Conservation (phyloP, 1,140 invertebrate species). For the Hyles vespertilio region DNA sequence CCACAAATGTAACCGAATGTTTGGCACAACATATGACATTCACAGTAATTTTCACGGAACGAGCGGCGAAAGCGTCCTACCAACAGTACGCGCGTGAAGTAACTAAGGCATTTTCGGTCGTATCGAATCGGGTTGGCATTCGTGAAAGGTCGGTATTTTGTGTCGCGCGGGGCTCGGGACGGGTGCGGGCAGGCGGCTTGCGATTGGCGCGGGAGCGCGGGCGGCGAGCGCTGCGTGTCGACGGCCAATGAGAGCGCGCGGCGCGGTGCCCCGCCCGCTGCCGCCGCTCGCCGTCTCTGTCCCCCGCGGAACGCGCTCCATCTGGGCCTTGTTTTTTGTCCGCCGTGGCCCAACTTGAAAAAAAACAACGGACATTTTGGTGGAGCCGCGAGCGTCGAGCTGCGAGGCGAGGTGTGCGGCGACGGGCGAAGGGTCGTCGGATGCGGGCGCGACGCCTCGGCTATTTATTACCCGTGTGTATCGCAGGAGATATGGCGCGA, state of each 20-base stretch:
- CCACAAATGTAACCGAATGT: not conserved
- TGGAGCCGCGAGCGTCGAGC: conserved; percentile 44
- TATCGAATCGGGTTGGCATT: conserved; percentile 68
- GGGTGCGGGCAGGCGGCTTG: conserved; percentile 18
- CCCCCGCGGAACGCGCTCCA: conserved; percentile 35
- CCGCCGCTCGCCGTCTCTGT: conserved; percentile 35
- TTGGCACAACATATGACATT: not conserved
- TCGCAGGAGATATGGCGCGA: conserved; percentile 51
- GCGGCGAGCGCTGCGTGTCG: conserved; percentile 56
- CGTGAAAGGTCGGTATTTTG: conserved; percentile 69
- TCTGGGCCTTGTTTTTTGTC: conserved; percentile 56
- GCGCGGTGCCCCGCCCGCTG: conserved; percentile 71
- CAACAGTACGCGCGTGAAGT: conserved; percentile 60
- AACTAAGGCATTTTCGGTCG: conserved; percentile 75
- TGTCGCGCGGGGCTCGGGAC: conserved; percentile 53
- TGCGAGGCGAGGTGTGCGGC: conserved; percentile 13
- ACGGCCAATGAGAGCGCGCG: conserved; percentile 48
- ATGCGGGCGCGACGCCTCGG: conserved; percentile 53
- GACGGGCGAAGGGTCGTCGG: conserved; percentile 50
- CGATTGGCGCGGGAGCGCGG: conserved; percentile 59
- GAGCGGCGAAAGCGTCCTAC: conserved; percentile 50
- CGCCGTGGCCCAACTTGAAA: conserved; percentile 56
- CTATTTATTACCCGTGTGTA: conserved; percentile 62
- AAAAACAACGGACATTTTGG: conserved; percentile 73
- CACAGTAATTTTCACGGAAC: conserved; percentile 33